phyloP scores from a whole-genome alignment of 2,113 vertebrate genomes.

The Cheirogaleus medius region DNA sequence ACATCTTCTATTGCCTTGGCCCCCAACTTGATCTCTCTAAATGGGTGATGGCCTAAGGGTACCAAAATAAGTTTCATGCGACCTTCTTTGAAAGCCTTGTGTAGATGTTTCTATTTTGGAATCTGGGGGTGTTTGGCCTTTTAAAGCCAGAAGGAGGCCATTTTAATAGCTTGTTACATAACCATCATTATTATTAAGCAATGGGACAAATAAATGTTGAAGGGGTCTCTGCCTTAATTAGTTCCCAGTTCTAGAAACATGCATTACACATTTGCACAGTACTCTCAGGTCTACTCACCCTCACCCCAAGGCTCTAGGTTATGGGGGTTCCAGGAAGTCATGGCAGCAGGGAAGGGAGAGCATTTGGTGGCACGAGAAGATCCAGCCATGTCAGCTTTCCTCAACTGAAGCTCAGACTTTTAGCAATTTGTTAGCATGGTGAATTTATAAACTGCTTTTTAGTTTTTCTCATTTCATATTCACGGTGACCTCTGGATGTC shows the following conservation, averaged over 20 bases:
- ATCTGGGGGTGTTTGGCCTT: background rate
- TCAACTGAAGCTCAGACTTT: background rate
- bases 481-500: background rate
- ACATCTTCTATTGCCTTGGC: background rate
- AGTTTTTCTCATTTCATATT: background rate
- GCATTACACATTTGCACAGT: background rate
- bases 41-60: background rate
- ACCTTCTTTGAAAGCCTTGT: background rate
- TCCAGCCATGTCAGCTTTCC: background rate
- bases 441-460: background rate
- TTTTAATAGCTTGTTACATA: background rate
- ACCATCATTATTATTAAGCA: background rate
- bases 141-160: background rate
- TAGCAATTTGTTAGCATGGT: background rate
- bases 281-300: background rate
- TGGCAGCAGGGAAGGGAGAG: background rate
- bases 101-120: background rate
- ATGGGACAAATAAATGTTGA: background rate
- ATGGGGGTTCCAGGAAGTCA: background rate
- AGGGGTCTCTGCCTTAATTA: background rate
- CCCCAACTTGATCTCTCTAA: background rate
- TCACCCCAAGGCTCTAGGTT: background rate
- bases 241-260: slow-evolving; percentile 18
- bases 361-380: background rate
- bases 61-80: background rate